phyloP scores from a whole-genome alignment of 2,113 vertebrate genomes.

The Connochaetes taurinus region DNA sequence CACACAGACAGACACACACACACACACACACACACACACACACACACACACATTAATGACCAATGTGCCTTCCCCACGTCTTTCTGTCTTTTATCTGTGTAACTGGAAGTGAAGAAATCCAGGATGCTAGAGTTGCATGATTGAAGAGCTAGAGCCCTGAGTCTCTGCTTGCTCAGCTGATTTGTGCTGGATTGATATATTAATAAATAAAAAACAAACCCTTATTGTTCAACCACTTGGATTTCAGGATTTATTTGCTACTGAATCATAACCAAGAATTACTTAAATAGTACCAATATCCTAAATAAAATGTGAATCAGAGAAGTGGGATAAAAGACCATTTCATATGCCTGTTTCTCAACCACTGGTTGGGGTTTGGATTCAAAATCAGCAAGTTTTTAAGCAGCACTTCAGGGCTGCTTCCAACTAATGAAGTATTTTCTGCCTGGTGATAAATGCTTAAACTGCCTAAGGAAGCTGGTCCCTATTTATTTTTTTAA shows the following conservation, averaged over 20 bases:
- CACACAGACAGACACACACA: too few relatives aligned
- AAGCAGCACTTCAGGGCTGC: background rate
- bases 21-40: background rate
- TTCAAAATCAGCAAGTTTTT: background rate
- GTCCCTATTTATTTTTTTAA: background rate
- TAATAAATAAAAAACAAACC: background rate
- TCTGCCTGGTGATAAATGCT: background rate
- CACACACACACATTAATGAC: background rate
- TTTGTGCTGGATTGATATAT: background rate
- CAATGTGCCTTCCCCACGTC: background rate
- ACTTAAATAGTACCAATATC: background rate
- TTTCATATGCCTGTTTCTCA: background rate
- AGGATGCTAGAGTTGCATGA: background rate
- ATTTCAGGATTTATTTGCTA: conserved; percentile 4
- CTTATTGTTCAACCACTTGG: background rate
- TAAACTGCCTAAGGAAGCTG: background rate
- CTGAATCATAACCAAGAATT: background rate
- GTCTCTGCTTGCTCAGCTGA: background rate
- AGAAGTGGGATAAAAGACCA: background rate
- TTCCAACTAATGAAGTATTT: background rate
- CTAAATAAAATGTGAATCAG: background rate
- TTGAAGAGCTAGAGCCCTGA: background rate
- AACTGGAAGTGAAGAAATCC: background rate
- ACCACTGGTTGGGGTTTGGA: background rate
- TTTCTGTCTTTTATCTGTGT: background rate